These are phyloP conservation scores for Lasioglossum lativentre DNA, from an alignment of 2,888 invertebrate species.

Conservation along the genomic window DNA sequence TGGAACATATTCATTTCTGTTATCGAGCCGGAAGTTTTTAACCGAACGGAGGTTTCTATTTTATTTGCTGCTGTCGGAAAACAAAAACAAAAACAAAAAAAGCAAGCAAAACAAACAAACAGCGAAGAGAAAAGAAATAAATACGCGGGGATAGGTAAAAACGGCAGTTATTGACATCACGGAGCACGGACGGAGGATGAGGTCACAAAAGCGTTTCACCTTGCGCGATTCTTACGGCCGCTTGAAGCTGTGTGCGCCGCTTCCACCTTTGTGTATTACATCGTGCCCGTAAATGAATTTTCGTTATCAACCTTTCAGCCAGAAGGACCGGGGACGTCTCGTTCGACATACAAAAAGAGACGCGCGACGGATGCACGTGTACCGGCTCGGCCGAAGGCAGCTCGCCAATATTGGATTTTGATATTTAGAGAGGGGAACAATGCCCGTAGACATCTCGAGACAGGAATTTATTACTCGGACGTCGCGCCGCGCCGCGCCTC, in stretches of 20 bases:
- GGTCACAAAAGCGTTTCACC: constrained; percentile 22
- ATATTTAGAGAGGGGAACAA: constrained; percentile 42
- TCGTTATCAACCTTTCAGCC: constrained; percentile 34
- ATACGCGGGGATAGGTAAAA: constrained; percentile 19
- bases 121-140: background rate
- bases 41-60: constrained; percentile 23
- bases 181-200: background rate
- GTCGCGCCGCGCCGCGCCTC: background rate
- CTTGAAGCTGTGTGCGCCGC: constrained; percentile 9
- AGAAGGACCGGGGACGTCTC: constrained; percentile 5
- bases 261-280: constrained; percentile 24
- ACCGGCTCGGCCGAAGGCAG: constrained; percentile 17
- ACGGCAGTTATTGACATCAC: constrained; percentile 21
- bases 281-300: constrained; percentile 54
- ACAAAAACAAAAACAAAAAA: background rate
- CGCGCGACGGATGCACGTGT: constrained; percentile 13
- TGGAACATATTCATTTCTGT: constrained; percentile 17
- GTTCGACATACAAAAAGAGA: constrained; percentile 21
- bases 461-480: constrained; percentile 47
- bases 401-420: constrained; percentile 47
- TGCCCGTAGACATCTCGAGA: constrained; percentile 25
- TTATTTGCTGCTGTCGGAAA: background rate
- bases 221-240: constrained; percentile 26
- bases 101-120: background rate
- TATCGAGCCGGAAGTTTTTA: constrained; percentile 6